phyloP scores from a whole-genome alignment of 2,888 invertebrate species.

The Macaria liturata region DNA sequence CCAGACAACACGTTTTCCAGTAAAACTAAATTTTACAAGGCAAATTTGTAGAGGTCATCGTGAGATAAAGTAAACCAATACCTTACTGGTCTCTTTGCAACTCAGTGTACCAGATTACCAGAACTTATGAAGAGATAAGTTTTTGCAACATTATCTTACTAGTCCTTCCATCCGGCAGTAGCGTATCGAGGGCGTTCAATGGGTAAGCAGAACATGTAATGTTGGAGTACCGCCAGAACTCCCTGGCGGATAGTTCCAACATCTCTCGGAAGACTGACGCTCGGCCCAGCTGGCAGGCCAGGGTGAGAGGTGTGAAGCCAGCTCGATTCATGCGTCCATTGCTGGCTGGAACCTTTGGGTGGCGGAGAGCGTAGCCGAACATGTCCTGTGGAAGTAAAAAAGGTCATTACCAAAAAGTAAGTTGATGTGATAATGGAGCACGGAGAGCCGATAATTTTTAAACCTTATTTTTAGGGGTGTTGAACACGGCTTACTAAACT shows the following conservation, averaged over 20 bases:
- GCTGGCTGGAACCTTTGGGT: slow-evolving; percentile 96
- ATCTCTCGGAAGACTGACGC: slow-evolving; percentile 99
- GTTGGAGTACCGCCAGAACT: slow-evolving; percentile 99
- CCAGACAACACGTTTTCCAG: no score
- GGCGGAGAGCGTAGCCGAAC: slow-evolving; percentile 98
- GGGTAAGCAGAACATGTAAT: slow-evolving; percentile 99
- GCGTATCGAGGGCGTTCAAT: slow-evolving; percentile 96
- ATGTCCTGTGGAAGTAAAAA: slow-evolving; percentile 87
- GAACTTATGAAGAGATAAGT: no score
- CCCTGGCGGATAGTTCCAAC: slow-evolving; percentile 96
- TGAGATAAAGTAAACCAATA: no score
- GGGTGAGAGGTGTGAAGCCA: slow-evolving; percentile 96
- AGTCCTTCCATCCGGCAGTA: slow-evolving; percentile 96
- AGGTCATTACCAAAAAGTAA: no score
- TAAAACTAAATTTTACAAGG: no score
- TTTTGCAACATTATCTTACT: slow-evolving; percentile 84
- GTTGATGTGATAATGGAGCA: no score
- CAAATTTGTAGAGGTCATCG: no score
- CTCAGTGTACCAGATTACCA: no score
- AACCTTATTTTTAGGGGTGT: no score
- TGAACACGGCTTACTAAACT: no score
- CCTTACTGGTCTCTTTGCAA: no score
- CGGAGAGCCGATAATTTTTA: no score
- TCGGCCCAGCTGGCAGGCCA: slow-evolving; percentile 97
- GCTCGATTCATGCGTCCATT: slow-evolving; percentile 94